phyloP scores from a whole-genome alignment of 2,888 invertebrate species.

The Drosophila mimica region DNA sequence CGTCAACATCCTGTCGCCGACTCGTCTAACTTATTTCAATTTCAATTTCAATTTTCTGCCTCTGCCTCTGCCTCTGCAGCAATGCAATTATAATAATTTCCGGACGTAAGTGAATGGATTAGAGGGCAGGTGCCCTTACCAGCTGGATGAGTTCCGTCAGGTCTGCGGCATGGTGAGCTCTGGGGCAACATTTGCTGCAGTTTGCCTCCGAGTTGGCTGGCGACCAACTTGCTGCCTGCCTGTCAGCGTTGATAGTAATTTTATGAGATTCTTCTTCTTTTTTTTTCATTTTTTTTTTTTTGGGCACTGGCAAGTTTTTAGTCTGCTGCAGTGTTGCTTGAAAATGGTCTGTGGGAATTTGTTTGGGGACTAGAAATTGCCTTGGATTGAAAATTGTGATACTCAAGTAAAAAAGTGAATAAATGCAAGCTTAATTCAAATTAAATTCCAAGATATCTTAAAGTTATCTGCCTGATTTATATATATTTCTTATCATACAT shows the following conservation, averaged over 20 bases:
- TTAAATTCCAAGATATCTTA: not conserved
- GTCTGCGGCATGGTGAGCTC: conserved; percentile 6
- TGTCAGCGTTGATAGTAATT: conserved; percentile 64
- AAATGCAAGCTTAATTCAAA: not conserved
- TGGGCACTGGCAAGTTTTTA: conserved; percentile 11
- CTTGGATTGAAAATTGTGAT: conserved; percentile 4
- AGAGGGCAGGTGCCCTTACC: conserved; percentile 49
- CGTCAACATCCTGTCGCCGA: conserved; percentile 61
- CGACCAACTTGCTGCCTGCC: conserved; percentile 61
- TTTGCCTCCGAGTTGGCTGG: conserved; percentile 55
- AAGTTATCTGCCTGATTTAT: too few relatives aligned
- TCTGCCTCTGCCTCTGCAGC: conserved; percentile 63
- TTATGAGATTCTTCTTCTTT: conserved; percentile 27
- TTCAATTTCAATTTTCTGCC: conserved; percentile 81
- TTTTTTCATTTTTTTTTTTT: conserved; percentile 7
- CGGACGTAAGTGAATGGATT: conserved; percentile 72
- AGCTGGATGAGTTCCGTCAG: conserved; percentile 21
- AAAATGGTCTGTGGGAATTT: conserved; percentile 28
- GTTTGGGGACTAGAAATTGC: conserved; percentile 2
- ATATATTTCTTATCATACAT: not conserved
- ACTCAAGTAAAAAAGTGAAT: not conserved
- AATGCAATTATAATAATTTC: conserved; percentile 82
- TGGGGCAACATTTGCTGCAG: conserved; percentile 43
- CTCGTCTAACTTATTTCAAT: conserved; percentile 70
- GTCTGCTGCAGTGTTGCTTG: conserved; percentile 24